phyloP scores from a whole-genome alignment of 1,140 invertebrate genomes.

The Sinonovacula constricta region DNA sequence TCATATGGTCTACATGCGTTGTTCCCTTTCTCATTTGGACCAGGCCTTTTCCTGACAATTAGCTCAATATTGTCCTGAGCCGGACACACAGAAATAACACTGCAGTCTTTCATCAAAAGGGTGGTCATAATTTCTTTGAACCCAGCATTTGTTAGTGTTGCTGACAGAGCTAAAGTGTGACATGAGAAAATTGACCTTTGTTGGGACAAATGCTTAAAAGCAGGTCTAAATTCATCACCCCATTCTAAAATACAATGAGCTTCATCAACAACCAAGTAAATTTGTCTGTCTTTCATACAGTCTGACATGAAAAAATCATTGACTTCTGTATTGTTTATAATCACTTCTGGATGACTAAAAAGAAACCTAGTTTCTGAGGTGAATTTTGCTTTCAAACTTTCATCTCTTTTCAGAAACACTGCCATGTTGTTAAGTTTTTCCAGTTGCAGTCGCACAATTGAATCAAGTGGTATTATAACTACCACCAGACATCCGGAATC shows the following conservation, averaged over 20 bases:
- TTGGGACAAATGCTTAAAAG: not conserved
- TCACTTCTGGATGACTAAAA: conserved; percentile 23
- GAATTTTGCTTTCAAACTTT: not conserved
- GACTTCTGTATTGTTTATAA: conserved; percentile 6
- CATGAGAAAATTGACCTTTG: conserved; percentile 17
- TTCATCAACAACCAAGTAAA: conserved; percentile 27
- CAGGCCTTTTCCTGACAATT: no score
- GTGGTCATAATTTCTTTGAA: not conserved
- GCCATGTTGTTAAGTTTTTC: not conserved
- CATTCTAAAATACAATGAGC: conserved; percentile 36
- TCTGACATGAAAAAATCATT: not conserved
- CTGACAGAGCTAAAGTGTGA: conserved; percentile 9
- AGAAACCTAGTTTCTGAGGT: not conserved
- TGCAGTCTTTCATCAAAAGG: no score
- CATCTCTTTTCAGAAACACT: conserved; percentile 4
- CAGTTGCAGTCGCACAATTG: not conserved
- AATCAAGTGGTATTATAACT: conserved; percentile 8
- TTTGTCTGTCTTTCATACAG: not conserved
- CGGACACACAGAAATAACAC: no score
- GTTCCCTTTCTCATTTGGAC: no score
- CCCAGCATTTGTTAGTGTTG: conserved; percentile 13
- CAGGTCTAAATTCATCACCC: conserved; percentile 30
- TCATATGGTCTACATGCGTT: no score
- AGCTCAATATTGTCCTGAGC: no score
- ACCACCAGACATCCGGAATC: not conserved